These are phyloP conservation scores for Solen grandis DNA, from an alignment of 1,140 invertebrate species.

Conservation along the genomic window DNA sequence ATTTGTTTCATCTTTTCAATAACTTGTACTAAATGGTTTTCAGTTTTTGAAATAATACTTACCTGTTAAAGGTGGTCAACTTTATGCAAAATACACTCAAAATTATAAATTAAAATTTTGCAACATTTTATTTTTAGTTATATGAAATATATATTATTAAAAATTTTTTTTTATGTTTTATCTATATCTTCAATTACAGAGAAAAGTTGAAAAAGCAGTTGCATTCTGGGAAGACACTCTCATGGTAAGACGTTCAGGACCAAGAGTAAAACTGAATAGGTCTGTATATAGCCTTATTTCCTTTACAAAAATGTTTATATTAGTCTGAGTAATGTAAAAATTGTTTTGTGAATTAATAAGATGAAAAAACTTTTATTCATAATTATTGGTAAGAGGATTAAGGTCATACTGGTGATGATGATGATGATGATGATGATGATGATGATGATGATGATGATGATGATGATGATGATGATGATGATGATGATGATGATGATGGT, in stretches of 20 bases:
- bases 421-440: neutral
- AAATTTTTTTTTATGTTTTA: neutral
- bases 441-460: neutral
- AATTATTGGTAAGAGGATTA: neutral
- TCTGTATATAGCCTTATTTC: neutral
- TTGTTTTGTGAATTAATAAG: neutral
- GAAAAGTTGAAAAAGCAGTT: slow-evolving; percentile 90
- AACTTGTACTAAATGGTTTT: too few relatives aligned
- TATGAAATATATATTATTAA: too few relatives aligned
- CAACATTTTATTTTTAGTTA: too few relatives aligned
- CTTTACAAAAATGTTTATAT: neutral
- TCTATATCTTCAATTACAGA: slow-evolving; percentile 83
- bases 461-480: neutral
- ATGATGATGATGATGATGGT: neutral
- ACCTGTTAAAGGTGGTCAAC: too few relatives aligned
- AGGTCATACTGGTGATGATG: neutral
- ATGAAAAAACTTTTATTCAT: neutral
- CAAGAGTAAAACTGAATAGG: slow-evolving; percentile 93
- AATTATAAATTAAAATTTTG: too few relatives aligned
- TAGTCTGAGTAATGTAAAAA: neutral
- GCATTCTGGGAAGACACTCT: slow-evolving; percentile 96
- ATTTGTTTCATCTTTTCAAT: too few relatives aligned
- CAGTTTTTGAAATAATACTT: too few relatives aligned
- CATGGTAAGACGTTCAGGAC: slow-evolving; percentile 91
- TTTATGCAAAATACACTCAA: too few relatives aligned